These are phyloP conservation scores for Oligia fasciuncula DNA, from an alignment of 2,888 invertebrate species.

Conservation along the genomic window DNA sequence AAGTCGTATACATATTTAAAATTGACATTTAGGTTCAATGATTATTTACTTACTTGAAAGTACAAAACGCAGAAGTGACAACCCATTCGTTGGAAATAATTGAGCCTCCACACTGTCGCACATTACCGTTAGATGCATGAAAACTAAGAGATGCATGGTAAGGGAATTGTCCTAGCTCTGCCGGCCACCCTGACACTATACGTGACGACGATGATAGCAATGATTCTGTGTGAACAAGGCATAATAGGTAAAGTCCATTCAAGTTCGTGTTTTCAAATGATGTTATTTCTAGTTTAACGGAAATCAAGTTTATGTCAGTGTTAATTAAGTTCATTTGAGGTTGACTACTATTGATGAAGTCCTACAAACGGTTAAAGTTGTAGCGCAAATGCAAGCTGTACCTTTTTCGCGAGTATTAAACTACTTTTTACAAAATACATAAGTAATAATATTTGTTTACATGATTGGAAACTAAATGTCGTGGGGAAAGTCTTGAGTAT, in stretches of 20 bases:
- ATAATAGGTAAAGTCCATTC: neutral
- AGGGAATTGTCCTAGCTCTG: constrained; percentile 7
- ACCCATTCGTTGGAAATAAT: constrained; percentile 6
- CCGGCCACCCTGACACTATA: constrained; percentile 13
- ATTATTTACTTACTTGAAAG: neutral
- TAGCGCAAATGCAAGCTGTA: neutral
- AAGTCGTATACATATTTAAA: neutral
- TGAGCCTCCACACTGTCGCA: constrained; percentile 15
- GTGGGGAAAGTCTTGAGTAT: too few species aligned
- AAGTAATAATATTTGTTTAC: neutral
- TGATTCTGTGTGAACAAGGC: neutral
- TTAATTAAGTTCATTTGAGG: neutral
- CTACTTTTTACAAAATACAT: neutral
- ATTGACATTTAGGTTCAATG: neutral
- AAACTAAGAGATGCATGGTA: constrained; percentile 9
- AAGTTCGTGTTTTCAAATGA: neutral
- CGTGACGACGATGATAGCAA: neutral
- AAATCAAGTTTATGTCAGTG: neutral
- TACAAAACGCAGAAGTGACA: neutral
- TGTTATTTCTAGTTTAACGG: neutral
- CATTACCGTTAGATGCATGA: neutral
- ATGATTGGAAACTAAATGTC: neutral
- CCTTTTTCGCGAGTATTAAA: neutral
- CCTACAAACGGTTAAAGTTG: neutral
- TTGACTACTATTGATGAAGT: neutral